Evolutionary conservation across 2,888 invertebrate genomes (phyloP).

Genomic region (Hyppa rectilinea): DNA sequence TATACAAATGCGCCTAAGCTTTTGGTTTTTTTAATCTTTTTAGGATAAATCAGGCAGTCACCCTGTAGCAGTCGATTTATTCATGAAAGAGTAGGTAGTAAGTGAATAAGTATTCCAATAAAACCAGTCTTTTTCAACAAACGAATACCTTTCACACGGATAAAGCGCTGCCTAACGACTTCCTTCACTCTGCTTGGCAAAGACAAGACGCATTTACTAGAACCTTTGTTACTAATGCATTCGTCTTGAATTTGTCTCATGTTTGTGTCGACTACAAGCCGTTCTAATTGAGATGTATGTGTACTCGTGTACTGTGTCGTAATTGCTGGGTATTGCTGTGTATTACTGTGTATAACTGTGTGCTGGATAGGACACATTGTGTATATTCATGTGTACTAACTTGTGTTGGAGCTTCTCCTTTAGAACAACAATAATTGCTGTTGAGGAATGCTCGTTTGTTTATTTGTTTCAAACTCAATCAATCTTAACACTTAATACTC

Average conservation of each 20-base stretch:
- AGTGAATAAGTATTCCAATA: neutral
- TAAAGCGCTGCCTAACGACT: neutral
- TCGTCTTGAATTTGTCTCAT: slow-evolving; percentile 40
- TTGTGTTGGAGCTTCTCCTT: slow-evolving; percentile 18
- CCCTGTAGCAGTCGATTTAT: neutral
- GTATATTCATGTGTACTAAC: slow-evolving; percentile 16
- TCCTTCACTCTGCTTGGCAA: slow-evolving; percentile 15
- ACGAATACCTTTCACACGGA: neutral
- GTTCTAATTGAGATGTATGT: slow-evolving; percentile 55
- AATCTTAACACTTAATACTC: too few species aligned
- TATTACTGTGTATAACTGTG: slow-evolving; percentile 12
- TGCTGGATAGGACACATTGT: slow-evolving; percentile 20
- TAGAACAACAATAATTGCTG: slow-evolving; percentile 23
- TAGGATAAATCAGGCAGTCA: neutral
- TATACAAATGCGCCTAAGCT: neutral
- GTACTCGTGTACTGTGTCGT: slow-evolving; percentile 35
- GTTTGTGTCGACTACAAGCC: slow-evolving; percentile 49
- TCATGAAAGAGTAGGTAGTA: neutral
- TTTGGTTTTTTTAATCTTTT: neutral
- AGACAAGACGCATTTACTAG: slow-evolving; percentile 34
- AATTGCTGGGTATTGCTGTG: slow-evolving; percentile 34
- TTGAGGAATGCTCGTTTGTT: slow-evolving; percentile 8
- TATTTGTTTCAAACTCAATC: too few species aligned
- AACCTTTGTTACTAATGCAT: slow-evolving; percentile 51
- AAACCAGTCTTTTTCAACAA: neutral